Base-by-base conservation (phyloP, 1,140 invertebrate genomes). In the Caenorhabditis tropicalis region DNA sequence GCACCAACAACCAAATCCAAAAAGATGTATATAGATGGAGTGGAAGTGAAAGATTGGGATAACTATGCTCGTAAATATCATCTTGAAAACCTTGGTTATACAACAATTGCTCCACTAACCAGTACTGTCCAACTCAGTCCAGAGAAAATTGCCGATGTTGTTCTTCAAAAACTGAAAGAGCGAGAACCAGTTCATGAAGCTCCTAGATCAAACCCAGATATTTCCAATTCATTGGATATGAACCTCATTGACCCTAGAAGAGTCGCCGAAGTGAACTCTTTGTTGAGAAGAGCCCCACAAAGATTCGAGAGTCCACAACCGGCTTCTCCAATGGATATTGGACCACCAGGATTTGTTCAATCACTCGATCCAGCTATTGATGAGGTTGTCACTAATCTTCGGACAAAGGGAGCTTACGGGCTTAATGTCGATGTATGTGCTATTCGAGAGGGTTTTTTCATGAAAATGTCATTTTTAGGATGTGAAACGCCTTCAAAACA, bases 211-310 rank as follows among this genome's bases (percentile, higher is more conserved):
- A 29, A 46, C n/a, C 24, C 56, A 43, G 83, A 85, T 39, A 24
- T 85, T 16, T 49, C 83, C 0, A 85, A 70, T 33, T 53, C 49
- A 24, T 33, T 85, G 9, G 56, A 85, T 48, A 70, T 85, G 74
- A 58, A 43, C 9, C 36, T 81, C 6, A 48, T 85, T 29, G 83
- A 85, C 49, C 83, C 83, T 1, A 12, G 79, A 43, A 36, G 83
- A 81, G 33, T 81, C 1, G 56, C 46, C 24, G 83, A 85, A 65
- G 83, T 85, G 2, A 85, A 81, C 53, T 31, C 74, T 27, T 51
- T 85, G 29, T 51, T 85, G 21, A 79, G 83, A 29, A 81, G 83
- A 70, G 31, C 83, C 2, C 83, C 83, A 65, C 82, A 82, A 49
- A 27, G 48, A 29, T 82, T 82, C 27, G 82, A 56, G n/a, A 81